Evolutionary conservation across 2,888 invertebrate species (phyloP).

Genomic region (Rhogogaster chlorosoma): DNA sequence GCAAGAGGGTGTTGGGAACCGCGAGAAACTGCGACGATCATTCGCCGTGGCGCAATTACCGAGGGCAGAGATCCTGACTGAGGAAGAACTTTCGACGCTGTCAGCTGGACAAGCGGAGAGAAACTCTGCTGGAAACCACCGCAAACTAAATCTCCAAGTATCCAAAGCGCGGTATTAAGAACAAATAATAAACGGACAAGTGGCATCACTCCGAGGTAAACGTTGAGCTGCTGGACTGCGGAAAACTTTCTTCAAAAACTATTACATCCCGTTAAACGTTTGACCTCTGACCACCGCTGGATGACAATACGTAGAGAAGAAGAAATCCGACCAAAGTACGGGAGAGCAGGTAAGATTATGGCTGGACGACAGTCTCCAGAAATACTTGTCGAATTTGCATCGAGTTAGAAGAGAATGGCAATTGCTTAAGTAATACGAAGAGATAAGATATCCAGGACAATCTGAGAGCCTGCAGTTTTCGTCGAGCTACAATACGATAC

Average conservation of each 20-base stretch:
- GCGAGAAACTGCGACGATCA: background rate
- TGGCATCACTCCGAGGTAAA: background rate
- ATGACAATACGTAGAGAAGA: background rate
- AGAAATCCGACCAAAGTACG: background rate
- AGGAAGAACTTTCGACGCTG: slow-evolving; percentile 35
- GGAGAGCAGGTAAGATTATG: background rate
- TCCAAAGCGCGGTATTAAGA: slow-evolving; percentile 8
- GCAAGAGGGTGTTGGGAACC: background rate
- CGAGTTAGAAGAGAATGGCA: background rate
- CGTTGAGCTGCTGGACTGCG: background rate
- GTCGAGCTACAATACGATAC: background rate
- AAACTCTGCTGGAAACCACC: slow-evolving; percentile 33
- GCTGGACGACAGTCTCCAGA: background rate
- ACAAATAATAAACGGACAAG: background rate
- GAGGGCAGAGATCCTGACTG: background rate
- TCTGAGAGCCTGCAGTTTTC: background rate
- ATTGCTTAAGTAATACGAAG: background rate
- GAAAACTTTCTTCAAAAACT: slow-evolving; percentile 30
- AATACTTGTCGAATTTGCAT: background rate
- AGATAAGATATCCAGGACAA: background rate
- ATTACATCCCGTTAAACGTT: background rate
- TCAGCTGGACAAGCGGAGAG: slow-evolving; percentile 19
- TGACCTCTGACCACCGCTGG: background rate
- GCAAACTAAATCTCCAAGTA: slow-evolving; percentile 23
- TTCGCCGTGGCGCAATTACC: background rate